Conservation (phyloP, 2,888 invertebrate species). For the Agrotis puta region DNA sequence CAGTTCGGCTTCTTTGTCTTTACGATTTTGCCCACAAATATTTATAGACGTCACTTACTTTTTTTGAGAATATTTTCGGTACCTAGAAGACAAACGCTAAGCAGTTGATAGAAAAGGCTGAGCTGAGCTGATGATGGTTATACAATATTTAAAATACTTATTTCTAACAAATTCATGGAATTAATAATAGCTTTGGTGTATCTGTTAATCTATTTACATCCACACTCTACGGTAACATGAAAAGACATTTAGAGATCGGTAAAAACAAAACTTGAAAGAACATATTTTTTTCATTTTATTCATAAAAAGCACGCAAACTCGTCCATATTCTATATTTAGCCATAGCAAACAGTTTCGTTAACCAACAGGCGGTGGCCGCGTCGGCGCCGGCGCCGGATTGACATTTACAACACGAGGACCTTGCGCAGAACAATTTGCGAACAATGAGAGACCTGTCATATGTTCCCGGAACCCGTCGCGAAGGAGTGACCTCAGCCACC, state of each 20-base stretch:
- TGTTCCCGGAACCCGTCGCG: conserved; percentile 85
- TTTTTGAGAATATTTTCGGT: neutral
- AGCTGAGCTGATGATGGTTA: too few relatives aligned
- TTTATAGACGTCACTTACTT: neutral
- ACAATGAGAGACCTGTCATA: conserved; percentile 84
- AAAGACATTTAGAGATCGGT: neutral
- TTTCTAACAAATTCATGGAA: too few relatives aligned
- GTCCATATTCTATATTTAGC: conserved; percentile 60
- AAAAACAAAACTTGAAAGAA: neutral
- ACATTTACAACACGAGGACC: conserved; percentile 86
- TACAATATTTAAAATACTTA: too few relatives aligned
- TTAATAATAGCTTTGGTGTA: neutral
- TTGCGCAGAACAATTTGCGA: conserved; percentile 85
- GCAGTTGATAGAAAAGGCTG: too few relatives aligned
- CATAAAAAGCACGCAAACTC: conserved; percentile 40
- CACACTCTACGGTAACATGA: neutral
- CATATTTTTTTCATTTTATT: conserved; percentile 20
- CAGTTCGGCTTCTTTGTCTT: neutral
- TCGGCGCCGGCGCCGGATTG: conserved; percentile 84
- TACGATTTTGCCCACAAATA: neutral
- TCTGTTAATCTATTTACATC: neutral
- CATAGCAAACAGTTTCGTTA: conserved; percentile 60
- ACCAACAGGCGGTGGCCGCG: conserved; percentile 67
- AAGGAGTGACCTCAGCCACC: conserved; percentile 80
- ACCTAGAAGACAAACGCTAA: neutral